These are phyloP conservation scores for Oreochromis grahami DNA, from an alignment of 2,797 vertebrate species.

Conservation along the genomic window DNA sequence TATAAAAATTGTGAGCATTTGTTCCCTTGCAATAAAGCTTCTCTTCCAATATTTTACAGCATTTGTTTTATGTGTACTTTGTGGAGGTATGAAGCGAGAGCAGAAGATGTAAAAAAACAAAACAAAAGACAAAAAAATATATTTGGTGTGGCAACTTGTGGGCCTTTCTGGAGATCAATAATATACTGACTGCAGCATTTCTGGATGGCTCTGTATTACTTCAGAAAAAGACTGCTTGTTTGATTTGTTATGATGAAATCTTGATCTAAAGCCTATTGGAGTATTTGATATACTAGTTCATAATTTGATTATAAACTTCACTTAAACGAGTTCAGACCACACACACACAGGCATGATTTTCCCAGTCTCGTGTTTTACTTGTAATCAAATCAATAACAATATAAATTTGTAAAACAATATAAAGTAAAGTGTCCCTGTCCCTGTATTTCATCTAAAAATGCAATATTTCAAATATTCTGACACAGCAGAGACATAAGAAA, in stretches of 20 bases:
- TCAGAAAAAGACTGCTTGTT: not conserved
- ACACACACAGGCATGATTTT: not conserved
- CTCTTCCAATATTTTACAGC: not conserved
- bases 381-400: not conserved
- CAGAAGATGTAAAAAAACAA: not conserved
- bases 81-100: not conserved
- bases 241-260: not conserved
- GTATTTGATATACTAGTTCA: not conserved
- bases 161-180: not conserved
- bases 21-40: not conserved
- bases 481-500: not conserved
- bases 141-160: not conserved
- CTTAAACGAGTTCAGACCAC: not conserved
- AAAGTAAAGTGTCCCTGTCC: rapidly evolving
- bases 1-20: not conserved
- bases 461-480: not conserved
- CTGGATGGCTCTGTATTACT: not conserved
- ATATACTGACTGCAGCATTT: not conserved
- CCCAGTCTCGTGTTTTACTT: not conserved
- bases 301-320: not conserved
- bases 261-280: not conserved
- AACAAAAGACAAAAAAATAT: not conserved
- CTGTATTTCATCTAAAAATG: not conserved
- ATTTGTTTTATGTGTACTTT: not conserved
- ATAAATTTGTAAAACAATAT: not conserved